Evolutionary conservation across 2,113 vertebrate species (phyloP).

Genomic region (Gopherus evgoodei): DNA sequence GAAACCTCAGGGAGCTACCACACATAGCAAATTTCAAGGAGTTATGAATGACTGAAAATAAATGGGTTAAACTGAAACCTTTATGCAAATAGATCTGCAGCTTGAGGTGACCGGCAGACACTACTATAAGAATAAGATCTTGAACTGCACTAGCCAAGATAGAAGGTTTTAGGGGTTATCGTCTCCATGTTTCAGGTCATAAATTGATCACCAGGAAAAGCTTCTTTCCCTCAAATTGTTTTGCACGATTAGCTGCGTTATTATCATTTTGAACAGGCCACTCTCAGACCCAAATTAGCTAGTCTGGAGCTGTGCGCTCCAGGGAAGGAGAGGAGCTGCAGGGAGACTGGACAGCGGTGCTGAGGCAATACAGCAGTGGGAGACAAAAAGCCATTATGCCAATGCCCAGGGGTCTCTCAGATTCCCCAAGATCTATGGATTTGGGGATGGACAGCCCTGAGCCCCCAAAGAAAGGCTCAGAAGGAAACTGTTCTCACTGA

Average conservation of each 20-base stretch:
- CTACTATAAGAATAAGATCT: background rate
- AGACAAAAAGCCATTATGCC: background rate
- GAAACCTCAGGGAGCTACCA: background rate
- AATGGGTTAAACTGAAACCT: conserved; percentile 5
- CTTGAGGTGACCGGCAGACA: background rate
- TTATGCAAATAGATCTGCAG: background rate
- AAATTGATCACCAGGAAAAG: background rate
- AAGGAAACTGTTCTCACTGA: too few relatives aligned
- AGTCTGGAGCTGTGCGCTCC: too few relatives aligned
- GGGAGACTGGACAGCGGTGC: background rate
- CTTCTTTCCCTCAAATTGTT: background rate
- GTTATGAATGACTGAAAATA: background rate
- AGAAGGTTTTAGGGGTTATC: background rate
- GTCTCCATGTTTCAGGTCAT: background rate
- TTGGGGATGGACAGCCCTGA: background rate
- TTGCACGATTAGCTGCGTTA: background rate
- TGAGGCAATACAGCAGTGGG: background rate
- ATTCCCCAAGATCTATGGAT: background rate
- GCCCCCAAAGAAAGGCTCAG: background rate
- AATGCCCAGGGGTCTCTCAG: background rate
- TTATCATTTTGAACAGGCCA: too few relatives aligned
- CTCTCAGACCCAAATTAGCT: too few relatives aligned
- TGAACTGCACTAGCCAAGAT: conserved; percentile 5
- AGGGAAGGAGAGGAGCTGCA: too few relatives aligned
- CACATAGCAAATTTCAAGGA: background rate